These are phyloP conservation scores for Caerostris extrusa DNA, from an alignment of 1,140 invertebrate species.

Conservation along the genomic window DNA sequence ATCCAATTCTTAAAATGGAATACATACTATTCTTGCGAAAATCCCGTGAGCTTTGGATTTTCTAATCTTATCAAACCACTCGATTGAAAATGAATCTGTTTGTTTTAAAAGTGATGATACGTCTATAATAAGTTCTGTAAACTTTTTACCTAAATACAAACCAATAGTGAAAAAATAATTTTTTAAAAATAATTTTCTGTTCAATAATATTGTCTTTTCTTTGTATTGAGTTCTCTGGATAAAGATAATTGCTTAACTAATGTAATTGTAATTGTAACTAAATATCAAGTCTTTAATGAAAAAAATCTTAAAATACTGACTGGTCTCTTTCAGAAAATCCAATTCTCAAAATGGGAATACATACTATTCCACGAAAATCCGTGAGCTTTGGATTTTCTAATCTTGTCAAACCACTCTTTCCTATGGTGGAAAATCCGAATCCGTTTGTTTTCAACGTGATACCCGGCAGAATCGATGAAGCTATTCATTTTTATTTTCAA, in stretches of 20 bases:
- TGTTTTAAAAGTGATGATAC: constrained; percentile 33
- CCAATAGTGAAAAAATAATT: too few relatives aligned
- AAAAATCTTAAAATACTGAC: not conserved
- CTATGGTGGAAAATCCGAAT: constrained; percentile 38
- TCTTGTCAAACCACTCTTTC: constrained; percentile 42
- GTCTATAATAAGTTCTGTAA: too few relatives aligned
- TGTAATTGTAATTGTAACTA: too few relatives aligned
- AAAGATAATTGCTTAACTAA: too few relatives aligned
- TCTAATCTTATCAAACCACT: constrained; percentile 52
- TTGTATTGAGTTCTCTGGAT: too few relatives aligned
- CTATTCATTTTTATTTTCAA: constrained; percentile 58
- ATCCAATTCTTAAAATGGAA: not conserved
- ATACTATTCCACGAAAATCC: constrained; percentile 8
- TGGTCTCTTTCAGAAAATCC: not conserved
- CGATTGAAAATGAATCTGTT: constrained; percentile 45
- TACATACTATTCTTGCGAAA: not conserved
- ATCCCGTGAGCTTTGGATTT: constrained; percentile 6
- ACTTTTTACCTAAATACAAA: too few relatives aligned
- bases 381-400: constrained; percentile 21
- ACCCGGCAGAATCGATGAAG: constrained; percentile 45
- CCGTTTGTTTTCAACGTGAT: constrained; percentile 41
- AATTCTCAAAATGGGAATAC: not conserved
- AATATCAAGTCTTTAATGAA: not conserved
- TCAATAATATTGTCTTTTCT: too few relatives aligned
- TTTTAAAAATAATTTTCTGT: too few relatives aligned